phyloP scores from a whole-genome alignment of 2,113 vertebrate genomes.

The Centropus bengalensis region DNA sequence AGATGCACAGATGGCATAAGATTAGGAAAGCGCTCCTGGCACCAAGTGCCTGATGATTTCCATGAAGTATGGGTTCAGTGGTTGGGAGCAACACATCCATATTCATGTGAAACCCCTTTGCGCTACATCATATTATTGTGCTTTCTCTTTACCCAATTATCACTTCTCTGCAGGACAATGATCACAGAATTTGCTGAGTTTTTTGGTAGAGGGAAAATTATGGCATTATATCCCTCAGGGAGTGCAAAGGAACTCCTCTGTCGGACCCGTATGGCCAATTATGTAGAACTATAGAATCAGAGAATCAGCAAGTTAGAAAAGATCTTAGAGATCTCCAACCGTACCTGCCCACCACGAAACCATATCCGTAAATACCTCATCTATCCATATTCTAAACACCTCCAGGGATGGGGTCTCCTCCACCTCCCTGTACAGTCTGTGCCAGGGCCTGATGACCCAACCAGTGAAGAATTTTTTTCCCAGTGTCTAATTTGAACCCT shows the following conservation, averaged over 20 bases:
- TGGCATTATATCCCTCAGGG: background rate
- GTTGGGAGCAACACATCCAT: constrained; percentile 2
- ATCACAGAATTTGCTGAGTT: background rate
- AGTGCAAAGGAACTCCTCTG: background rate
- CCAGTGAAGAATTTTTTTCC: no score
- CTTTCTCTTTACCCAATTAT: constrained; percentile 19
- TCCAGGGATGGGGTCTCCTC: no score
- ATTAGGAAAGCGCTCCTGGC: constrained; percentile 4
- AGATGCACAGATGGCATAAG: constrained; percentile 46
- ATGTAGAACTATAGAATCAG: no score
- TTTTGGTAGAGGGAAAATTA: background rate
- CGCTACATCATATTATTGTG: background rate
- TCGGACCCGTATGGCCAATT: background rate
- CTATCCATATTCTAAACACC: no score
- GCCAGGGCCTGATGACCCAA: no score
- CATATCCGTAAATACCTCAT: no score
- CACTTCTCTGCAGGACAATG: background rate
- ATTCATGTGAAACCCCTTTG: constrained; percentile 15
- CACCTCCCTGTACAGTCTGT: no score
- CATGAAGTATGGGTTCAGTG: background rate
- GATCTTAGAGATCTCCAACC: no score
- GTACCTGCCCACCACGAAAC: no score
- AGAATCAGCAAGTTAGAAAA: no score
- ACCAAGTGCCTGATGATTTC: background rate
- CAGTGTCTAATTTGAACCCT: no score